These are phyloP conservation scores for Tretioscincus oriximinensis DNA, from an alignment of 2,113 vertebrate species.

Conservation along the genomic window DNA sequence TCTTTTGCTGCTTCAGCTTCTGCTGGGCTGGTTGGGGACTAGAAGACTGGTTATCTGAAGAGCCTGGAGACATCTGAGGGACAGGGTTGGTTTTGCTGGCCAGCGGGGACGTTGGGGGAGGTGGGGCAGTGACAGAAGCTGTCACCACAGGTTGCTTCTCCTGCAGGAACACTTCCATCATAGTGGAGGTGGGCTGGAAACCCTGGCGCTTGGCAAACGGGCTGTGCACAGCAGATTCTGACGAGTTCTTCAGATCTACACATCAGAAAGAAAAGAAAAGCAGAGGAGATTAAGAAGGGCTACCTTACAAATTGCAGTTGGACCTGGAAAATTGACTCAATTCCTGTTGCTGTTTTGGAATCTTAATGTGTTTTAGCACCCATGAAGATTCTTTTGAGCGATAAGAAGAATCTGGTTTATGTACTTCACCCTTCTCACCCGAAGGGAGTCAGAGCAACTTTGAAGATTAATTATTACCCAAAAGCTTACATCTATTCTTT, in stretches of 20 bases:
- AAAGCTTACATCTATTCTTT: no score
- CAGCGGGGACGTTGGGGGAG: conserved; percentile 80
- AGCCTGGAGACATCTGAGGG: conserved; percentile 87
- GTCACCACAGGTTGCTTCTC: conserved; percentile 84
- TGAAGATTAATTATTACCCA: no score
- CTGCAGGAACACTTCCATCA: conserved; percentile 95
- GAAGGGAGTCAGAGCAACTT: no score
- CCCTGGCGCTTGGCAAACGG: conserved; percentile 91
- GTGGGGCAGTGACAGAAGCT: conserved; percentile 69
- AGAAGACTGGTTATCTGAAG: conserved; percentile 91
- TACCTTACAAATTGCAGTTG: no score
- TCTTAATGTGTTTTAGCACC: no score
- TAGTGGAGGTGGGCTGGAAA: conserved; percentile 86
- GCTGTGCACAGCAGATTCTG: conserved; percentile 82
- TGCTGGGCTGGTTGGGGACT: conserved; percentile 95
- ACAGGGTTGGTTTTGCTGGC: conserved; percentile 75
- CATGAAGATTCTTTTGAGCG: no score
- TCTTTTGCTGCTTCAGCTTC: conserved; percentile 95
- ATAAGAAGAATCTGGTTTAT: no score
- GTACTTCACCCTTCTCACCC: no score
- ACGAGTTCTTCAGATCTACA: conserved; percentile 87
- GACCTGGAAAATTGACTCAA: no score
- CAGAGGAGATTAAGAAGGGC: not conserved
- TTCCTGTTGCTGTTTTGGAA: no score
- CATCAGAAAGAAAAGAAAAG: not conserved